Evolutionary conservation across 2,888 invertebrate species (phyloP).

Genomic region (Tillus elongatus): DNA sequence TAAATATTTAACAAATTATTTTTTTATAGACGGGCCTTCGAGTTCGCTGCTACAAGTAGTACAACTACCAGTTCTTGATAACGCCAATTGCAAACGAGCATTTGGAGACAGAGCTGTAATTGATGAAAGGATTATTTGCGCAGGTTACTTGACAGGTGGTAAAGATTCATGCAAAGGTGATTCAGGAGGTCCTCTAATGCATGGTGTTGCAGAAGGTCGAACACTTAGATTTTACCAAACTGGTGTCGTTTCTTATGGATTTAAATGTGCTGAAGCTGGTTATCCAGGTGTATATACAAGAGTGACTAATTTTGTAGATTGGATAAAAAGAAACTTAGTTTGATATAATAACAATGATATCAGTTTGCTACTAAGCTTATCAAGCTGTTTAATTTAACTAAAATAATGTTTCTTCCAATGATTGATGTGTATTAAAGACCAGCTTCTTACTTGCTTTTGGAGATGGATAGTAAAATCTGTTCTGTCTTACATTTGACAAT

Average conservation of each 20-base stretch:
- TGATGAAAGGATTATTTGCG: constrained; percentile 60
- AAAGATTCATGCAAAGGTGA: constrained; percentile 73
- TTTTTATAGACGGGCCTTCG: constrained; percentile 54
- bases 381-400: too few species aligned
- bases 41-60: constrained; percentile 57
- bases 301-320: constrained; percentile 51
- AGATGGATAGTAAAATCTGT: too few species aligned
- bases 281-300: constrained; percentile 58
- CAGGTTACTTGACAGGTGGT: constrained; percentile 55
- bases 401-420: too few species aligned
- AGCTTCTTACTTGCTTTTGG: too few species aligned
- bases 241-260: constrained; percentile 60
- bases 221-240: constrained; percentile 49
- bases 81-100: constrained; percentile 50
- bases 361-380: too few species aligned
- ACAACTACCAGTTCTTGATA: constrained; percentile 60
- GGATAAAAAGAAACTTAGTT: constrained; percentile 45
- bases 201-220: constrained; percentile 16
- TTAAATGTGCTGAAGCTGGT: constrained; percentile 52
- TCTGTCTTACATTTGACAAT: too few species aligned
- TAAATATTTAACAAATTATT: too few species aligned
- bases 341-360: constrained; percentile 12
- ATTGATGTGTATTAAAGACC: too few species aligned
- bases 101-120: constrained; percentile 49
- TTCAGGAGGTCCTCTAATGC: constrained; percentile 75